phyloP scores from a whole-genome alignment of 2,888 invertebrate genomes.

The Caenorhabditis sp. region DNA sequence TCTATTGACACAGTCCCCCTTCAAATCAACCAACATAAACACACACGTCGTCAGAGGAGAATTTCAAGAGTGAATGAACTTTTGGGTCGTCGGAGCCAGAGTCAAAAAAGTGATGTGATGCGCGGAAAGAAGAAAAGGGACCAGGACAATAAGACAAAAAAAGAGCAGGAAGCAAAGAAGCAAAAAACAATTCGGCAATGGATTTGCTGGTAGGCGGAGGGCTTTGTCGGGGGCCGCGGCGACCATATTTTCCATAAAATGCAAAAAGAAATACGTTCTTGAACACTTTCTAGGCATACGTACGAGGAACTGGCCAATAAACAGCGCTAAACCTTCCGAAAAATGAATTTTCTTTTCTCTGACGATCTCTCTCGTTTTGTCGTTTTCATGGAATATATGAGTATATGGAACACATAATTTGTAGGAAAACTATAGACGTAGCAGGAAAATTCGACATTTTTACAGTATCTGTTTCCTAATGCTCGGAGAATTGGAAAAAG shows the following conservation, averaged over 20 bases:
- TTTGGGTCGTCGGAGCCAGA: not conserved
- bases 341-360: no score
- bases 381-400: no score
- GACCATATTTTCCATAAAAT: constrained; percentile 27
- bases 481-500: no score
- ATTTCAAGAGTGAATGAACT: not conserved
- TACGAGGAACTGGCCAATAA: not conserved
- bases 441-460: no score
- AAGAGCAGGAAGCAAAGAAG: constrained; percentile 14
- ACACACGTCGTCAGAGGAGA: constrained; percentile 13
- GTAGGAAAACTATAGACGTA: no score
- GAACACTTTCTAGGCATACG: constrained; percentile 16
- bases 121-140: not conserved
- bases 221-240: constrained; percentile 50
- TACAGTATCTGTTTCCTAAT: no score
- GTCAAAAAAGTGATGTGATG: not conserved
- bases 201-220: constrained; percentile 40
- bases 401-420: no score
- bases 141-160: no score
- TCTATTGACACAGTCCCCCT: constrained; percentile 50
- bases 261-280: constrained; percentile 31
- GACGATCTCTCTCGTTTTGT: no score
- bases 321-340: not conserved
- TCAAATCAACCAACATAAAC: constrained; percentile 21
- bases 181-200: constrained; percentile 48